phyloP scores from a whole-genome alignment of 2,888 invertebrate genomes.

The Drosophila mimica region DNA sequence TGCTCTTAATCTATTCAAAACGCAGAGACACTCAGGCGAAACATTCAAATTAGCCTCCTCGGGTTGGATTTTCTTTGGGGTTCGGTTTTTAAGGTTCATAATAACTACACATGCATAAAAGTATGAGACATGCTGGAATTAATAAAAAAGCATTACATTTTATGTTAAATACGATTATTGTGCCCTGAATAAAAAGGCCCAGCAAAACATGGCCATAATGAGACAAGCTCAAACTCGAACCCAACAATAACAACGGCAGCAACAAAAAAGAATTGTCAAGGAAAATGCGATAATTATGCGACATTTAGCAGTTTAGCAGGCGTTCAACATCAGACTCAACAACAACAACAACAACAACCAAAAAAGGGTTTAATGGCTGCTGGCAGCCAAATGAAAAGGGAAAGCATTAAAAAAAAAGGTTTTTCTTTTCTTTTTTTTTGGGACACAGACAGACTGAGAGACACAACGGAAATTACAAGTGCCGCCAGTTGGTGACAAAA shows the following conservation, averaged over 20 bases:
- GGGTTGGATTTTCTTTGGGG: not conserved
- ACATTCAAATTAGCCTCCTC: conserved; percentile 42
- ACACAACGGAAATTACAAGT: conserved; percentile 74
- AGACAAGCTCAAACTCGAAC: conserved; percentile 41
- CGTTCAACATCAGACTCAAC: conserved; percentile 51
- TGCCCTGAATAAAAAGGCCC: conserved; percentile 17
- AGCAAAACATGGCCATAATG: conserved; percentile 51
- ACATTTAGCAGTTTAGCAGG: conserved; percentile 80
- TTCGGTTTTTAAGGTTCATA: conserved; percentile 3
- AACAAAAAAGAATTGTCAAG: conserved; percentile 39
- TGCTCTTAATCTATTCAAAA: conserved; percentile 56
- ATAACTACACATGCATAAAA: conserved; percentile 28
- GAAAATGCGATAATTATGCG: conserved; percentile 81
- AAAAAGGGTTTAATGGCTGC: conserved; percentile 68
- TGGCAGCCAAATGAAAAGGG: conserved; percentile 38
- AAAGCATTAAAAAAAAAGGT: conserved; percentile 44
- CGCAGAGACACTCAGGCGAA: conserved; percentile 24
- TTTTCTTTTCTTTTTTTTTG: not conserved
- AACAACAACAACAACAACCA: conserved; percentile 11
- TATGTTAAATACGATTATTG: conserved; percentile 42
- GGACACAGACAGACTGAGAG: conserved; percentile 17
- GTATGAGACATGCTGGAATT: conserved; percentile 67
- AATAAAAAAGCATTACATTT: conserved; percentile 75
- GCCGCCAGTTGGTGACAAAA: conserved; percentile 68
- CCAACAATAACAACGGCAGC: conserved; percentile 14